A percentile compares a stretch with the other conserved stretches of the same genome.
Evolutionary conservation across 2,888 invertebrate species (phyloP).

Genomic region (Ophion costatus): DNA sequence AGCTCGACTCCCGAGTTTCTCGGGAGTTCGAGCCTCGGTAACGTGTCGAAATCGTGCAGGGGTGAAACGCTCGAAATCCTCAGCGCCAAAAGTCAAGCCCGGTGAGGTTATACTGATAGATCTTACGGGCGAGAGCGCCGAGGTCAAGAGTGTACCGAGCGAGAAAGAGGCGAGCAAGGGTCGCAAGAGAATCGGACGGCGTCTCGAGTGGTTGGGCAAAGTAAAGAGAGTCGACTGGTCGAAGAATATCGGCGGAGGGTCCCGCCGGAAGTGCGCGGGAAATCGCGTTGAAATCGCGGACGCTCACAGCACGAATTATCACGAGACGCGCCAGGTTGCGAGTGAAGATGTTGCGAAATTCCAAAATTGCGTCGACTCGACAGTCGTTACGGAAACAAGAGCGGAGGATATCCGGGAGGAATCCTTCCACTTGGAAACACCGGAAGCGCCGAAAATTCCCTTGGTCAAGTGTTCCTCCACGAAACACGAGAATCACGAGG

Average conservation of each 20-base stretch:
- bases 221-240: slow-evolving; percentile 64
- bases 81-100: slow-evolving; percentile 65
- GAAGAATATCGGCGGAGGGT: slow-evolving; percentile 32
- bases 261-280: slow-evolving; percentile 26
- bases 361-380: slow-evolving; percentile 55
- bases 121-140: slow-evolving; percentile 69
- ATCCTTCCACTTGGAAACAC: neutral
- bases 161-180: slow-evolving; percentile 41
- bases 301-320: slow-evolving; percentile 71
- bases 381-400: slow-evolving; percentile 30
- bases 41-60: slow-evolving; percentile 2
- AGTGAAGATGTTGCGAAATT: neutral
- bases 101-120: slow-evolving; percentile 74
- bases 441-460: slow-evolving; percentile 5
- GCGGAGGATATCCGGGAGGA: slow-evolving; percentile 17
- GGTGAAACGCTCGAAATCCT: slow-evolving; percentile 36
- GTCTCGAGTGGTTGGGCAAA: slow-evolving; percentile 70
- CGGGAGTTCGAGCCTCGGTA: slow-evolving; percentile 28
- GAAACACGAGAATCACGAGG: slow-evolving; percentile 6
- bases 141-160: slow-evolving; percentile 57
- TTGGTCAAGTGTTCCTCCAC: slow-evolving; percentile 31
- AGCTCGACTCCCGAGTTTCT: slow-evolving; percentile 47
- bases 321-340: slow-evolving; percentile 28
- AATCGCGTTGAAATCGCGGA: slow-evolving; percentile 69
- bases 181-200: slow-evolving; percentile 60